Evolutionary conservation across 2,888 invertebrate genomes (phyloP), one percentile per base, ranked within the genome.

Genomic region (Lagria hirta): DNA sequence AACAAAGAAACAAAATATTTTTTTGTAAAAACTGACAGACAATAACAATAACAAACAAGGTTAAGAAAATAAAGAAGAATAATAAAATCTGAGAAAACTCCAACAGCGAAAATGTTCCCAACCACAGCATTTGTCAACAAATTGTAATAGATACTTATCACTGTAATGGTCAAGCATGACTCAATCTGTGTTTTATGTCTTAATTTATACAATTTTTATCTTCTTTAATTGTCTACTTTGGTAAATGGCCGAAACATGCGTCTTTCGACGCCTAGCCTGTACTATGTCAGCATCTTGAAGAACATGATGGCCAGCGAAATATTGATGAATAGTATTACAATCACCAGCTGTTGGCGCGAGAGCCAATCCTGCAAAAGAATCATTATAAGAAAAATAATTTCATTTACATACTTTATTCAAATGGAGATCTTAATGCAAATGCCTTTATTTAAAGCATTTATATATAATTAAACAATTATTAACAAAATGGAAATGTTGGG

Each of bases 251-350:
- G 46, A 30, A 35, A 34, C 16, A 38, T 48, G 60, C 58, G 61
- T 58, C 57, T 49, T 35, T 43, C 48, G 61, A 61, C 62, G 63
- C 61, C 45, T 49, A 55, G 75, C 82, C 77, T 77, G 72, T 82
- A 84, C 89, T 92, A 94, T 87, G 92, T 93, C 68, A 94, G 81
- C 79, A 94, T 80, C 75, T 93, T 93, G 81, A 92, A 88, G 80
- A 94, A 94, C 84, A 94, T 86, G 75, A 94, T 85, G 73, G 91
- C 94, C 81, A 94, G 77, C 62, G 90, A 88, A 76, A 94, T 86
- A 79, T 94, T 94, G 78, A 92, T 86, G 78, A 94, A 87, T 64
- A 94, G 82, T 66, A 94, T 92, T 72, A 94, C 79, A 78, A 94
- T 85, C 75, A 94, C 88, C 73, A 94, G 81, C 79, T 93, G 92